Conservation (phyloP, 2,797 vertebrate genomes). For the Hyperoplus lanceolatus region DNA sequence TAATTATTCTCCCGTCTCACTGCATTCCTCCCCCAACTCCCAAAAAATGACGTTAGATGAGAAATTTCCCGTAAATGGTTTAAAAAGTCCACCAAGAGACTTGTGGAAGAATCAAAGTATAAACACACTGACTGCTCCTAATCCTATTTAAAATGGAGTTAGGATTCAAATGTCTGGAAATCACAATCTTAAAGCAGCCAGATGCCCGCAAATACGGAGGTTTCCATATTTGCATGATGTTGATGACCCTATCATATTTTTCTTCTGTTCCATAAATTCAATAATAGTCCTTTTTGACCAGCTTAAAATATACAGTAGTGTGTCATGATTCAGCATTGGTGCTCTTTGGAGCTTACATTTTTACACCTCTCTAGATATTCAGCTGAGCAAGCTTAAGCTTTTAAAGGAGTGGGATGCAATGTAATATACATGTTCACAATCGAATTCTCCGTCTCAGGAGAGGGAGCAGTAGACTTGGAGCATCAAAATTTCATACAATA, state of each 20-base stretch:
- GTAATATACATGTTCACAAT: conserved; percentile 12
- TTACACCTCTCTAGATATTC: background rate
- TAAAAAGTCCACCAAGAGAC: conserved; percentile 42
- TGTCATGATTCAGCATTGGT: background rate
- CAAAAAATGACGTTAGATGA: conserved; percentile 3
- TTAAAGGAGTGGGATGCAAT: conserved; percentile 4
- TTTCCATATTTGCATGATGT: conserved; percentile 12
- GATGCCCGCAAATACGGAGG: background rate
- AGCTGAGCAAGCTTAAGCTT: background rate
- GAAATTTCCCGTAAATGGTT: conserved; percentile 46
- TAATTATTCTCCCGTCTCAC: background rate
- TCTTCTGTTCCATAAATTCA: background rate
- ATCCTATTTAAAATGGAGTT: conserved; percentile 40
- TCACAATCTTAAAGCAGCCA: background rate
- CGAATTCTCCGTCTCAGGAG: conserved; percentile 6
- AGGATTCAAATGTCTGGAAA: conserved; percentile 27
- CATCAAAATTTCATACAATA: background rate
- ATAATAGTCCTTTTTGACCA: background rate
- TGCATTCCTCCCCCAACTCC: conserved; percentile 12
- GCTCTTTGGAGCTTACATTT: background rate
- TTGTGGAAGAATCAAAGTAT: conserved; percentile 20
- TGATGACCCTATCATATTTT: background rate
- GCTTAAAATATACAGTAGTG: too few relatives aligned
- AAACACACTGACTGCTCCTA: conserved; percentile 11
- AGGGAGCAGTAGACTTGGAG: background rate